Percentiles rank a stretch among this genome's conserved stretches.
These are phyloP conservation scores for Ptilodon capucinus DNA, from an alignment of 2,888 invertebrate genomes.

Conservation along the genomic window DNA sequence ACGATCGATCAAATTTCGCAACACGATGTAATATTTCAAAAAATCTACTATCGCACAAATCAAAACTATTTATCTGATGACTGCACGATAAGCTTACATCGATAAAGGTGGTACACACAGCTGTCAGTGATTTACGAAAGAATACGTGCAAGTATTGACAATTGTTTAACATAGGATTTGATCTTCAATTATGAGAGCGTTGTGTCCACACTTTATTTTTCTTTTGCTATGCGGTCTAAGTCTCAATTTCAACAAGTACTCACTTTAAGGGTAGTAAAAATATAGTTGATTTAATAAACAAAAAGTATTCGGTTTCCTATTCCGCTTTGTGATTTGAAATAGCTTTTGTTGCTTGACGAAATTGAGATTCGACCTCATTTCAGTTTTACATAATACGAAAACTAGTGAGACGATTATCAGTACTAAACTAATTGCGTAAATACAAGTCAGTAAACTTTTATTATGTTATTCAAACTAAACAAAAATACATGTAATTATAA, in stretches of 20 bases:
- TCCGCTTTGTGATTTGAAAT: background rate
- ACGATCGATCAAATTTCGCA: constrained; percentile 15
- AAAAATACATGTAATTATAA: background rate
- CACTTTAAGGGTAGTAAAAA: background rate
- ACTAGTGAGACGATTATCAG: constrained; percentile 15
- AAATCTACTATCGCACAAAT: constrained; percentile 17
- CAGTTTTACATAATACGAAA: constrained; percentile 23
- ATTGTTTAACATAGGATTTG: constrained; percentile 10
- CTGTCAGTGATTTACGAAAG: constrained; percentile 19
- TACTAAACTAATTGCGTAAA: constrained; percentile 8
- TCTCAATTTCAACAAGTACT: constrained; percentile 25
- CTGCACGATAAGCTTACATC: constrained; percentile 38
- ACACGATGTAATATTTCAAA: constrained; percentile 9
- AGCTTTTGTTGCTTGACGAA: constrained; percentile 15
- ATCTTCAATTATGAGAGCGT: constrained; percentile 16
- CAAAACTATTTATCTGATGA: constrained; percentile 31
- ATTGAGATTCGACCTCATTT: constrained; percentile 22
- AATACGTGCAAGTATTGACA: constrained; percentile 8
- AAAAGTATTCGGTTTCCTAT: background rate
- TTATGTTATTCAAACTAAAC: background rate
- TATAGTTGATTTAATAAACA: background rate
- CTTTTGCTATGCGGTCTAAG: constrained; percentile 9
- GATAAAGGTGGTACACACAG: constrained; percentile 36
- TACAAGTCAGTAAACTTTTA: background rate
- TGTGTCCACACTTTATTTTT: constrained; percentile 22